A percentile compares a stretch with the other conserved stretches of the same genome.
Evolutionary conservation across 2,888 invertebrate genomes (phyloP).

Genomic region (Melieria picta): DNA sequence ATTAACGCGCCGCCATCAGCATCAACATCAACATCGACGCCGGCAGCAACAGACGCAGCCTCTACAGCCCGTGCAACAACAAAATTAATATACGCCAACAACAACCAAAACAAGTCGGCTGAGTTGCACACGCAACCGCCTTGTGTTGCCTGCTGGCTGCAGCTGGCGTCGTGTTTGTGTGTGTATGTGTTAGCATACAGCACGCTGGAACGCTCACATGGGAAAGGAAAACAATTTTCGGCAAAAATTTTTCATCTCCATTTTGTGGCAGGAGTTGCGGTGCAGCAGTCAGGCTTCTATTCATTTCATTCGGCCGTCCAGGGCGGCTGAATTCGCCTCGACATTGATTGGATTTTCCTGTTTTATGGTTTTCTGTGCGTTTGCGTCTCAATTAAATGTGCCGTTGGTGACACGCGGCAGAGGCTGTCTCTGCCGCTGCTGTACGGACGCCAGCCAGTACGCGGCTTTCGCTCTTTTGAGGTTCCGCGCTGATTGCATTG

Average conservation of each 20-base stretch:
- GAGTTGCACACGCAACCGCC: conserved; percentile 10
- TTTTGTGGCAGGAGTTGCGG: background rate
- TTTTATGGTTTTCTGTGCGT: no score
- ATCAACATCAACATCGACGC: conserved; percentile 14
- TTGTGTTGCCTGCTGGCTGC: conserved; percentile 16
- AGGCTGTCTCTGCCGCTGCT: conserved; percentile 31
- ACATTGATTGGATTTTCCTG: no score
- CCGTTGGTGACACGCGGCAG: conserved; percentile 34
- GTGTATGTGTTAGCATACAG: conserved; percentile 18
- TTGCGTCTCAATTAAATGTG: conserved; percentile 30
- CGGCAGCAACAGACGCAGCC: background rate
- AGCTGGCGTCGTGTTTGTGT: conserved; percentile 16
- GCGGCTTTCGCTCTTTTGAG: no score
- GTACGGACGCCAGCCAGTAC: no score
- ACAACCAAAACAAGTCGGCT: conserved; percentile 18
- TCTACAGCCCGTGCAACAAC: background rate
- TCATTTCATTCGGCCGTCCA: no score
- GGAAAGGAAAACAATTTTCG: conserved; percentile 31
- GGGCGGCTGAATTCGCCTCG: no score
- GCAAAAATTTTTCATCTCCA: conserved; percentile 1
- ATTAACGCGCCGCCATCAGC: conserved; percentile 13
- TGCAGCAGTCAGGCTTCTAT: background rate
- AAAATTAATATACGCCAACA: background rate
- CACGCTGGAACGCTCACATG: conserved; percentile 18
- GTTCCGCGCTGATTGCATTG: no score